phyloP scores from a whole-genome alignment of 2,888 invertebrate genomes.

The Neoascia interrupta region DNA sequence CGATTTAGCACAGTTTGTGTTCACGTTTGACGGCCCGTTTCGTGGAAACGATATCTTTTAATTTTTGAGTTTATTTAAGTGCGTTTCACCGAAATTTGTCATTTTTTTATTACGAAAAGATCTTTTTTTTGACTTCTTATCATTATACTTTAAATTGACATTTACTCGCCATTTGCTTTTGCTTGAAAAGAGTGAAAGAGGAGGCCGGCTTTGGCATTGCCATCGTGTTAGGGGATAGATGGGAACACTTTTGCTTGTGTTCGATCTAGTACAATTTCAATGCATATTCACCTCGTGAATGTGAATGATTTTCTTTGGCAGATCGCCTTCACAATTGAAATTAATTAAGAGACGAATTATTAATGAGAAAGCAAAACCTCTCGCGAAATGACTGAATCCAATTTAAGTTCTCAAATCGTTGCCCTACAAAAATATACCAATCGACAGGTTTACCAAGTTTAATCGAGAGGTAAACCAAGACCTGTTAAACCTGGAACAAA shows the following conservation, averaged over 20 bases:
- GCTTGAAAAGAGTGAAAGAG: slow-evolving; percentile 29
- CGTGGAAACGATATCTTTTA: slow-evolving; percentile 40
- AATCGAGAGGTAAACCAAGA: no score
- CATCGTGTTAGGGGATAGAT: slow-evolving; percentile 33
- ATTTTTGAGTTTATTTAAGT: slow-evolving; percentile 58
- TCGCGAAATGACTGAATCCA: no score
- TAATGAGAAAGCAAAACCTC: no score
- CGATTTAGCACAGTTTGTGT: slow-evolving; percentile 36
- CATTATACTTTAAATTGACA: slow-evolving; percentile 68
- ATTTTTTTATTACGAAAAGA: slow-evolving; percentile 66
- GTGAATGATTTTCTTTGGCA: no score
- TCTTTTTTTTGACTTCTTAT: slow-evolving; percentile 67
- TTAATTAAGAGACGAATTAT: no score
- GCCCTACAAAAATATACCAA: no score
- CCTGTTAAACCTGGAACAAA: no score
- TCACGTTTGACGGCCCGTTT: slow-evolving; percentile 31
- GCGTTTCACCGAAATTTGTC: slow-evolving; percentile 67
- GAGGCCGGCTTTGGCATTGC: slow-evolving; percentile 67
- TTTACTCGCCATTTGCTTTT: slow-evolving; percentile 67
- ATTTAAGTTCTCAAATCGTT: no score
- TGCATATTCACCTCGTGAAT: no score
- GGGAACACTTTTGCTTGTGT: no score
- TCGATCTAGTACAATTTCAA: slow-evolving; percentile 36
- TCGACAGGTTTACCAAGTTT: no score
- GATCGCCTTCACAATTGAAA: no score